Evolutionary conservation across 53 echinoderm and acorn worm genomes (phyloP), one percentile per base, ranked within the genome.

Genomic region (Arbacia lixula): DNA sequence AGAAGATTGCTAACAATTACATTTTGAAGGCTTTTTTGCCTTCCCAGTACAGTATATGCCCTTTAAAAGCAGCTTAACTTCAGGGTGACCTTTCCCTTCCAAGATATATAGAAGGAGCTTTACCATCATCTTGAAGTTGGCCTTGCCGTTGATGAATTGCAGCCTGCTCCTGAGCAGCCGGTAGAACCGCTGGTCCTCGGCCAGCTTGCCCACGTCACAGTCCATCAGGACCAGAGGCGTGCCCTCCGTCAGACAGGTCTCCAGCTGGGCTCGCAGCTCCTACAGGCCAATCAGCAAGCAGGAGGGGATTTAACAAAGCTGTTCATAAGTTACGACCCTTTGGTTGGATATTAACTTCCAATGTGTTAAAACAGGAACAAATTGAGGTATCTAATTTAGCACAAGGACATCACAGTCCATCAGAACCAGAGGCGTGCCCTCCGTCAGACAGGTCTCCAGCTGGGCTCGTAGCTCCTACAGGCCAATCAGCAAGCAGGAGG

Each of bases 41-140:
- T n/a, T n/a, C n/a, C n/a, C n/a, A n/a, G n/a, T n/a, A n/a, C n/a
- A n/a, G n/a, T n/a, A n/a, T n/a, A n/a, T n/a, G 9, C 8, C 49
- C 49, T 10, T 46, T 46, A 46, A 8, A 46, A 46, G 9, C 8
- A 10, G 49, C 8, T 46, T 14, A 46, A 46, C 8, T 46, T 46
- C 49, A 8, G 14, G 14, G 14, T 46, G 9, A 46, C 49, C 49
- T 14, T 46, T 10, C 8, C 49, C 49, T 10, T 46, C 49, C 49
- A 46, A 46, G 14, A 46, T 46, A 46, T 10, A n/a, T n/a, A n/a
- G n/a, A n/a, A n/a, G n/a, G n/a, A n/a, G n/a, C n/a, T 14, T 10
- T 87, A 95, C 95, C 95, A 95, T 95, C 95, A 95, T 95, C 66
- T 95, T 95, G 36, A 93, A 95, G 62, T 88, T 91, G 28, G 84